These are phyloP conservation scores for Brachyalestes nurse DNA, from an alignment of 2,797 vertebrate species.

Conservation along the genomic window DNA sequence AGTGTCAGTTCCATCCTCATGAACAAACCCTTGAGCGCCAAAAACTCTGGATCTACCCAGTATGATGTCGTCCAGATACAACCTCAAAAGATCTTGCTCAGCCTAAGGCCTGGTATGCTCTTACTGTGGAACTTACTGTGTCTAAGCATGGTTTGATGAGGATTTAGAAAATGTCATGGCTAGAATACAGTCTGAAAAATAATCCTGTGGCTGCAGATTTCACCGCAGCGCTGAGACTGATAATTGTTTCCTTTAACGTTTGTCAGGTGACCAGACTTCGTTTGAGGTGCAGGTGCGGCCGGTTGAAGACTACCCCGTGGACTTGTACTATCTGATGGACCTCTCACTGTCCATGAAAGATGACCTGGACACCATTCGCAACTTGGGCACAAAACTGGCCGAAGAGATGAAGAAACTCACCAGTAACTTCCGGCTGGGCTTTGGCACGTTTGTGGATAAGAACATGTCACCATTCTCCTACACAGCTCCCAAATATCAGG, in stretches of 20 bases:
- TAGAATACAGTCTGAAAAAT: neutral
- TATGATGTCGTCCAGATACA: constrained; percentile 88
- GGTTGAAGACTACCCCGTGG: constrained; percentile 97
- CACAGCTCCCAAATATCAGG: constrained; percentile 89
- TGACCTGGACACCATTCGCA: constrained; percentile 92
- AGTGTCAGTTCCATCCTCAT: constrained; percentile 77
- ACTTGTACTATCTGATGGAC: constrained; percentile 98
- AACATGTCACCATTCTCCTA: constrained; percentile 97
- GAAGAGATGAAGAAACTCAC: constrained; percentile 96
- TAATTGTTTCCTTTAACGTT: neutral
- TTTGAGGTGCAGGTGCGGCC: constrained; percentile 93
- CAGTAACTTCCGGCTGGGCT: constrained; percentile 96
- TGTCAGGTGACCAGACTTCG: constrained; percentile 79
- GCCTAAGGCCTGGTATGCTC: constrained; percentile 87
- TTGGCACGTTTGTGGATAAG: constrained; percentile 97
- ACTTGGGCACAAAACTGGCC: constrained; percentile 91
- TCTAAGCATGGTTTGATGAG: too few relatives aligned
- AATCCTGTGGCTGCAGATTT: neutral
- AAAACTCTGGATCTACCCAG: constrained; percentile 79
- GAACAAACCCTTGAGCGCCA: constrained; percentile 84
- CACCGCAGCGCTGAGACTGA: neutral
- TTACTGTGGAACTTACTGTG: constrained; percentile 7
- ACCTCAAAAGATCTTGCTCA: constrained; percentile 88
- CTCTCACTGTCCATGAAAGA: constrained; percentile 99
- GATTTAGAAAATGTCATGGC: neutral